Evolutionary conservation across 2,113 vertebrate genomes (phyloP).

Genomic region (Desmodus rotundus): DNA sequence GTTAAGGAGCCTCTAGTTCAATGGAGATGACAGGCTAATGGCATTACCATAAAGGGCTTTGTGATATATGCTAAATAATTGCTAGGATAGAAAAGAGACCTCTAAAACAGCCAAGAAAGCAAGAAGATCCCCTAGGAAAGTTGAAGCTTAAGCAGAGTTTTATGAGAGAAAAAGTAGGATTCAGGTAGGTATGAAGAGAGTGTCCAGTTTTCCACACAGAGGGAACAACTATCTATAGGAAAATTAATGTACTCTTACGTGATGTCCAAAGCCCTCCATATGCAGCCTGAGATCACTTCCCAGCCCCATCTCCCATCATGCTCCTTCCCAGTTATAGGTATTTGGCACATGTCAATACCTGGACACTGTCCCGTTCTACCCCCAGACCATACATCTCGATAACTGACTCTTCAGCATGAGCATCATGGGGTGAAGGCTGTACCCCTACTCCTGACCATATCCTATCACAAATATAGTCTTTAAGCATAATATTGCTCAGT

Average conservation of each 20-base stretch:
- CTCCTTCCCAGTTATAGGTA: neutral
- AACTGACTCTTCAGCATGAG: neutral
- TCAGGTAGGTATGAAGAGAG: neutral
- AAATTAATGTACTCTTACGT: neutral
- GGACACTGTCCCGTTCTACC: rapidly evolving
- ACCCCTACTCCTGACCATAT: neutral
- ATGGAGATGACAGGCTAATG: neutral
- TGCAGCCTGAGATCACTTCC: neutral
- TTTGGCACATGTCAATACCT: neutral
- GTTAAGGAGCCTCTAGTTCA: neutral
- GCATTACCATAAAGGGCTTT: neutral
- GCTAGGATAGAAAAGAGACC: neutral
- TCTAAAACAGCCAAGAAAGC: neutral
- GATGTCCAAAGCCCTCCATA: neutral
- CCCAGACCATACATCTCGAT: neutral
- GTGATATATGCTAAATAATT: neutral
- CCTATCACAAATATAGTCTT: neutral
- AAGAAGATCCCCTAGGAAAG: neutral
- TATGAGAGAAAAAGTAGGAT: neutral
- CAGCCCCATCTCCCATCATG: neutral
- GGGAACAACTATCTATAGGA: neutral
- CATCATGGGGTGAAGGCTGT: neutral
- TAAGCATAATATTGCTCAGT: neutral
- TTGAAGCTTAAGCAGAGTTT: neutral
- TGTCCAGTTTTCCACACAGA: neutral